Percentiles rank a stretch among this genome's conserved stretches.
phyloP scores from a whole-genome alignment of 2,888 invertebrate species.

The Pteria penguin region DNA sequence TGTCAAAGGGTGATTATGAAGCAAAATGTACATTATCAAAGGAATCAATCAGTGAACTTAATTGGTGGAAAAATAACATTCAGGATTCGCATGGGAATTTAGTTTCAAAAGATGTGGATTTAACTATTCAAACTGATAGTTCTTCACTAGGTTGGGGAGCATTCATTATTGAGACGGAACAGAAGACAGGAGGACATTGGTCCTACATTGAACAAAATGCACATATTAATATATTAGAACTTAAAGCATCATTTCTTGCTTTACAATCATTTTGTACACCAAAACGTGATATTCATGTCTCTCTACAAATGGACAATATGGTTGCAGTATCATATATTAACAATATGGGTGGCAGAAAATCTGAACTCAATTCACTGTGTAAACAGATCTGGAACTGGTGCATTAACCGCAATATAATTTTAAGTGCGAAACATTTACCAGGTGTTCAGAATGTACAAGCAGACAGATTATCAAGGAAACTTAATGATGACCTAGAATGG shows the following conservation, averaged over 20 bases:
- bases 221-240: neutral
- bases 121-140: neutral
- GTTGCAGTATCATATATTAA: neutral
- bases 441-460: constrained; percentile 24
- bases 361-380: too few species aligned
- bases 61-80: neutral
- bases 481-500: constrained; percentile 47
- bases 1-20: neutral
- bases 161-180: neutral
- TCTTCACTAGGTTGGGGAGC: neutral
- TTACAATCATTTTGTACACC: neutral
- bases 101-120: constrained; percentile 2
- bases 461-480: constrained; percentile 30
- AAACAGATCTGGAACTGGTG: constrained; percentile 34
- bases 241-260: neutral
- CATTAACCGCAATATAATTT: constrained; percentile 26
- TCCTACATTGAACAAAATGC: neutral
- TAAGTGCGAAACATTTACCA: constrained; percentile 34
- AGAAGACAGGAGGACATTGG: neutral
- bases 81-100: too few species aligned
- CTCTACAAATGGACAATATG: neutral
- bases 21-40: too few species aligned
- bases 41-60: too few species aligned
- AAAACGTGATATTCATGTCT: neutral
- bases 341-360: neutral